Evolutionary conservation across 1,140 invertebrate species (phyloP), one percentile per base, ranked within the genome.

Genomic region (Amphibalanus amphitrite): DNA sequence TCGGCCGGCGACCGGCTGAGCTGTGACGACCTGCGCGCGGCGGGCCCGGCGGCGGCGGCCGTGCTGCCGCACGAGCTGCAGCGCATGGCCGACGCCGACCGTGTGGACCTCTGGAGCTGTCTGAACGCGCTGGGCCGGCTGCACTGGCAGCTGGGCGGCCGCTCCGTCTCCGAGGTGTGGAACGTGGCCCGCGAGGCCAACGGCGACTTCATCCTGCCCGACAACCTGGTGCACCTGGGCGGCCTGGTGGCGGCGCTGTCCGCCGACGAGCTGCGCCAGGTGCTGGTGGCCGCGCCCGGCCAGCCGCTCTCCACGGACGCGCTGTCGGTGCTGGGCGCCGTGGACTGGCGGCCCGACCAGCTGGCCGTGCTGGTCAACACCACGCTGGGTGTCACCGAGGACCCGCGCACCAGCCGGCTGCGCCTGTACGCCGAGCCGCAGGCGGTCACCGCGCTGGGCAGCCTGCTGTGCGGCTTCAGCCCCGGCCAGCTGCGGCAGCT

Each of bases 191-290:
- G 47, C 13, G 1, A 20, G 47, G 47, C 47, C 6, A 59, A 59
- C 47, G 47, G 47, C 47, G 47, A 59, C 47, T 20, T 8, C 13
- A 8, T 59, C 10, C 47, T 13, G 47, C 47, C 47, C 6, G 47
- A 59, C 47, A 59, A 59, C 47, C 13, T 59, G 47, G 47, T 23
- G 13, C 47, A 59, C 17, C 47, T 59, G 47, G 65, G n/a, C 28
- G 65, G 65, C n/a, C 65, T 67, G 65, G n/a, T 67, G 26, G 47
- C 47, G 47, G 47, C 47, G 47, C 47, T 59, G 47, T 20, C 47
- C 6, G 10, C 17, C 10, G 47, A 59, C 47, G 47, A 59, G 47
- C 47, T 59, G 47, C 13, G 47, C 6, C 10, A 23, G 47, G 1
- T 59, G 1, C 47, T 20, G 6, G 1, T 59, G 10, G 47, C 10